Base-by-base conservation (phyloP, 53 echinoderm and acorn worm species). In the Luidia sarsii region DNA sequence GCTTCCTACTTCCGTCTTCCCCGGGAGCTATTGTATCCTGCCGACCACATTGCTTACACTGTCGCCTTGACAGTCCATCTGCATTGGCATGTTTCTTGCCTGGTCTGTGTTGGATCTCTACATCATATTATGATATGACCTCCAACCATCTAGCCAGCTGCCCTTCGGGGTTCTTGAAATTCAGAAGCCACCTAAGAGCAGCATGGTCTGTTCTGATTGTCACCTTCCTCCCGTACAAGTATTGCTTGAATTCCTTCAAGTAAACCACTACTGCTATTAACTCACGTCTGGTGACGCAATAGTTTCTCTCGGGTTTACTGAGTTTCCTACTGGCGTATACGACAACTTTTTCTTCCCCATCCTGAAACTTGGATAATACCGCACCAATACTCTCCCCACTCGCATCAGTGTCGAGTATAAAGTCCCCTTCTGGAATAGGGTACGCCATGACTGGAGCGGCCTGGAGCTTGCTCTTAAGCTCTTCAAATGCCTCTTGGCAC, bases 191-290 rank as follows among this genome's bases (percentile, higher is more conserved):
- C 41, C 65, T 19, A 21, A 65, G 39, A 16, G 65, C 19, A 20
- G 39, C 65, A 65, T 65, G 65, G 41, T 65, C 65, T 39, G 63
- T 32, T 34, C 63, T 63, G 63, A 63, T 14, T 9, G 63, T 63
- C 33, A 63, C 63, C 34, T 33, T 63, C 63, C 63, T 7, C 18
- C 63, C 63, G 16, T 63, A 57, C 27, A 57, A 11, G 25, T 57
- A 63, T 39, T 38, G 24, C 2, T 7, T 14, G 2, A 5, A 20
- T 6, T 15, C n/a, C n/a, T n/a, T n/a, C 36, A n/a, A n/a, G n/a
- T n/a, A n/a, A n/a, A n/a, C n/a, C n/a, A n/a, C n/a, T n/a, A n/a
- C n/a, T n/a, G n/a, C n/a, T n/a, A n/a, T n/a, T n/a, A n/a, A n/a
- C n/a, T n/a, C n/a, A n/a, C n/a, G n/a, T n/a, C n/a, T n/a, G n/a